Base-by-base conservation (phyloP, 1,140 invertebrate genomes). In the Bombyx mandarina region DNA sequence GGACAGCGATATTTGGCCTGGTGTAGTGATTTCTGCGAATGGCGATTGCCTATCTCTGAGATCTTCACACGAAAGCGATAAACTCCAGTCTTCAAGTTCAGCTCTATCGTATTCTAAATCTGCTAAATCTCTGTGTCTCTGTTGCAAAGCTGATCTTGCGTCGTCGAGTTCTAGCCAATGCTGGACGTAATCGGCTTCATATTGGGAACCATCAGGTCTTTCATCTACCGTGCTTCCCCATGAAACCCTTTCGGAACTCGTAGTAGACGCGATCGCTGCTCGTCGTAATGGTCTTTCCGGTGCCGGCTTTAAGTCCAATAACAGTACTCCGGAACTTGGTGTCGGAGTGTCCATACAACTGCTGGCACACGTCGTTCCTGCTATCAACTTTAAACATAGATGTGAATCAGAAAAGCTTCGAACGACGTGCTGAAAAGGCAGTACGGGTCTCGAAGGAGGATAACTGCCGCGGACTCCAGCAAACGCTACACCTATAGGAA, bases 21-120 rank as follows among this genome's bases (percentile, higher is more conserved):
- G 88, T 6, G 89, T 90, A 1, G 81, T 79, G 44, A 88, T 85
- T 66, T 85, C 88, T 43, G 79, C 81, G 47, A 87, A 88, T 42
- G 82, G 79, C 7, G 86, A 88, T 56, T 84, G 80, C 58, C 90
- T 86, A 62, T 90, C 89, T 64, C 86, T 86, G 53, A 92, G 77
- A 77, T 93, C 92, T 72, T 93, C 92, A 58, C 89, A 91, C 4
- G 93, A 93, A 46, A 93, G 72, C 46, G 91, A 92, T 75, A 94
- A 90, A 73, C 92, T 94, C 93, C 93, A 94, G 72, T 94, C 93
- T 84, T 94, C 93, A 54, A 94, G 77, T 79, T 94, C 93, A 6
- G 93, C 91, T 63, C 91, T 89, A 72, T 94, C 93, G 68, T 94
- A 94, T 73, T 93, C 92, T 63, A 93, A 83, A 70, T 93, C 92